Evolutionary conservation across 2,113 vertebrate genomes (phyloP), one percentile per base, ranked within the genome.

Genomic region (Antechinus flavipes): DNA sequence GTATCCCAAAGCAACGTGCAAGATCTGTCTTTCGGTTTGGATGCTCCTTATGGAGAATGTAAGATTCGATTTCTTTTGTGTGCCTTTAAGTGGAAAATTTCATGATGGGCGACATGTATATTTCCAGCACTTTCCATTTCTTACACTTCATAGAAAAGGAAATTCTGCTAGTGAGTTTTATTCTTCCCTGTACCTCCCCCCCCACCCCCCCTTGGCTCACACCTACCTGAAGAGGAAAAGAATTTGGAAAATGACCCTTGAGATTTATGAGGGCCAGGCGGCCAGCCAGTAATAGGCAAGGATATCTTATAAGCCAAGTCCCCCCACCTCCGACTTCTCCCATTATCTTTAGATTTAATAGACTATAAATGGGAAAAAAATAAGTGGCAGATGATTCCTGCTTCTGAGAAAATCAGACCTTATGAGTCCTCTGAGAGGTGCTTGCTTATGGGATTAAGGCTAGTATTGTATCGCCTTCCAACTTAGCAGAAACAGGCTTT

Each of bases 41-140:
- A 97, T 94, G 98, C 97, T 97, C 94, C 95, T 98, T 98, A 95
- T 93, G 97, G 94, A 97, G 98, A 96, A 98, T 97, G 94, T 97
- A 35, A 42, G 19, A 84, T 84, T 0, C 6, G 23, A 42, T 97
- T 96, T 91, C 98, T 96, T 52, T 97, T 98, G 95, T 97, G 97
- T 98, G 96, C 23, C 68, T 84, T 42, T 42, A 68, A 98, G 91
- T 96, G 97, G 91, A 94, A 95, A 93, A 93, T 68, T 95, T 94
- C 53, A 10, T 95, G 97, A 97, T 96, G 91, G 96, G 93, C 93
- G 97, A 97, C 95, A 96, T 95, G 98, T 98, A 93, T 97, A 90
- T 97, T 94, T 95, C 96, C 93, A 96, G 92, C 92, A 95, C 95
- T 94, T 95, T 96, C 96, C 95, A 56, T 96, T 97, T 97, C 97